Conservation (phyloP, 2,113 vertebrate genomes). For the pig (Sus scrofa) region T2T-Sscrofa CM000820.6:16199501-16200000, state of each 20-base stretch:
- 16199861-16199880: background rate
- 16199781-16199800: background rate
- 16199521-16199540: background rate
- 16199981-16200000: background rate
- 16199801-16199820: background rate
- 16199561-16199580: background rate
- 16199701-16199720: background rate
- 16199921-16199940: conserved; percentile 16
- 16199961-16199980: conserved; percentile 51
- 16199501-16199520: background rate
- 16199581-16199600: background rate
- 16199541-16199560: background rate
- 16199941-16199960: background rate
- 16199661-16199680: background rate
- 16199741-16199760: background rate
- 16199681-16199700: background rate
- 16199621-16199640: background rate
- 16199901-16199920: conserved; percentile 43
- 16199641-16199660: background rate
- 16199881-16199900: background rate
- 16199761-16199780: background rate
- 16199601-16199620: background rate
- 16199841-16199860: background rate
- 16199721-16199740: background rate
- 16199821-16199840: conserved; percentile 33